Percentiles rank a stretch among this genome's conserved stretches.
phyloP scores from a whole-genome alignment of 2,888 invertebrate genomes.

The Drosophila falleni region DNA sequence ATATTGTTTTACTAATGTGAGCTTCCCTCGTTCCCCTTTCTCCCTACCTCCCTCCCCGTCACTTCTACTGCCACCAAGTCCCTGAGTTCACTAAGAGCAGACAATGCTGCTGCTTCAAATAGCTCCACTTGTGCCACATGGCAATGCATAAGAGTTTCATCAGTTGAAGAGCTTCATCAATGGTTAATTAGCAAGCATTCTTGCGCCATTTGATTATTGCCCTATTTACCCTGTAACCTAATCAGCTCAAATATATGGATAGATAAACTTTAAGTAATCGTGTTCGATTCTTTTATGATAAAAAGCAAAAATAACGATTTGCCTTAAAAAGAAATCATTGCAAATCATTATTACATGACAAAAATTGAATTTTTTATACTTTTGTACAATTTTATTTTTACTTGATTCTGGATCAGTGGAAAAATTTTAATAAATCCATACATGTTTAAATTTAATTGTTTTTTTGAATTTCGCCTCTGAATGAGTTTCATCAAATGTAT shows the following conservation, averaged over 20 bases:
- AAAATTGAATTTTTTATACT: too few relatives aligned
- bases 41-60: not conserved
- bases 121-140: slow-evolving; percentile 1
- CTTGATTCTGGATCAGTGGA: too few relatives aligned
- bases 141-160: slow-evolving; percentile 1
- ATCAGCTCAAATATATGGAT: too few relatives aligned
- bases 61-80: too few relatives aligned
- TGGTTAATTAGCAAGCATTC: slow-evolving; percentile 10
- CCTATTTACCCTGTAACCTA: slow-evolving; percentile 11
- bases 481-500: not conserved
- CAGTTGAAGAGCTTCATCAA: not conserved
- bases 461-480: not conserved
- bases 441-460: not conserved
- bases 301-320: too few relatives aligned
- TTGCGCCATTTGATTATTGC: slow-evolving; percentile 2
- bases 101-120: slow-evolving; percentile 4
- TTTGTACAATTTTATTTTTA: too few relatives aligned
- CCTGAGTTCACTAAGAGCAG: not conserved
- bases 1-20: slow-evolving; percentile 67
- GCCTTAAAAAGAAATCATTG: too few relatives aligned
- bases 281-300: not conserved
- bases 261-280: not conserved
- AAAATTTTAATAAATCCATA: too few relatives aligned
- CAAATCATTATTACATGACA: too few relatives aligned
- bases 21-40: not conserved